Percentiles rank a stretch among this genome's conserved stretches.
phyloP scores from a whole-genome alignment of 2,113 vertebrate genomes.

The Telmatochromis bifrenatus region DNA sequence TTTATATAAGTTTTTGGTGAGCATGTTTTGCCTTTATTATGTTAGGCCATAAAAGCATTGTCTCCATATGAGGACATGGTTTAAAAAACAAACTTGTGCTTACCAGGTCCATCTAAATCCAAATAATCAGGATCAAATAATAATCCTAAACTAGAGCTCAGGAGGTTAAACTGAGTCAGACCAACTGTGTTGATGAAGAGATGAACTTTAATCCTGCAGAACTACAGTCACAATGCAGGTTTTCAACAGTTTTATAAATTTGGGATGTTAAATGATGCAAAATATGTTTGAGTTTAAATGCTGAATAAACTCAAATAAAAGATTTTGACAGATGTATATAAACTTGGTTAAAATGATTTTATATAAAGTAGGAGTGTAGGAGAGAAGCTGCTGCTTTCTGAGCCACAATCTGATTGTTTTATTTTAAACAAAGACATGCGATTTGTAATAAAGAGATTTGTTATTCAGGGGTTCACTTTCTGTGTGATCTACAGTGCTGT shows the following conservation, averaged over 20 bases:
- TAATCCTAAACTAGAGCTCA: background rate
- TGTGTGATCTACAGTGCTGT: accelerated
- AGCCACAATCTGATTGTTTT: accelerated
- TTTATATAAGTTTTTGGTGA: background rate
- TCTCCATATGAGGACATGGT: background rate
- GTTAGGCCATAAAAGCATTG: accelerated
- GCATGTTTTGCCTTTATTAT: background rate
- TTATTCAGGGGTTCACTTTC: background rate
- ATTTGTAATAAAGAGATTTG: accelerated
- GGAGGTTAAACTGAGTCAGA: background rate
- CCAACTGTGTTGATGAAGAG: background rate
- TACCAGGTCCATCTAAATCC: background rate
- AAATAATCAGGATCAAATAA: background rate
- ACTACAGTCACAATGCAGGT: background rate
- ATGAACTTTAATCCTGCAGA: background rate
- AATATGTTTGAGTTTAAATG: background rate
- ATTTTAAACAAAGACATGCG: background rate
- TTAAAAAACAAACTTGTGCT: background rate
- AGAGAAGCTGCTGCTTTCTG: accelerated
- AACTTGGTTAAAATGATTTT: background rate
- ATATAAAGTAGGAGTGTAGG: accelerated
- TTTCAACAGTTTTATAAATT: background rate
- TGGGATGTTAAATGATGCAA: background rate
- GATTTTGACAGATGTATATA: background rate
- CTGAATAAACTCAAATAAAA: background rate